Conservation (phyloP, 92 coral and sea anemone genomes). For the Plumapathes pennacea region DNA sequence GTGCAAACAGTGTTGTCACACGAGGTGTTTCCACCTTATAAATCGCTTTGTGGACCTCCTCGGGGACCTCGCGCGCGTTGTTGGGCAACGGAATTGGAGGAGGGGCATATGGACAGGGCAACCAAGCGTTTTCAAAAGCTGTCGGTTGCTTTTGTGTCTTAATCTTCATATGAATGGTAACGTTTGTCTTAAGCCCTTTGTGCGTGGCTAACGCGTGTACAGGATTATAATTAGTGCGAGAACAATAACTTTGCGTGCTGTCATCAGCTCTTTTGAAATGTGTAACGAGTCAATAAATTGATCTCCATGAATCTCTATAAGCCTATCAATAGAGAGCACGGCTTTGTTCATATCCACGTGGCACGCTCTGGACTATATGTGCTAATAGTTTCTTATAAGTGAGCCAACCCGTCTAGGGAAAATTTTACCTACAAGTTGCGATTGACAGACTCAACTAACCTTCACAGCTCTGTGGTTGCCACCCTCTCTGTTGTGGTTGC, state of each 20-base stretch:
- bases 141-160: conserved; percentile 77
- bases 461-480: too few species aligned
- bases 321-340: conserved; percentile 28
- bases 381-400: too few species aligned
- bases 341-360: conserved; percentile 42
- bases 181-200: conserved; percentile 65
- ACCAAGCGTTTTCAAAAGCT: conserved; percentile 48
- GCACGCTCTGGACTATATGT: too few species aligned
- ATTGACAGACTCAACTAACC: too few species aligned
- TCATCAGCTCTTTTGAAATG: conserved; percentile 36
- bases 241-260: conserved; percentile 79
- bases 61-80: conserved; percentile 81
- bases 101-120: conserved; percentile 58
- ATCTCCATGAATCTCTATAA: conserved; percentile 29
- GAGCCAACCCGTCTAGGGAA: too few species aligned
- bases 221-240: conserved; percentile 61
- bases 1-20: conserved; percentile 47
- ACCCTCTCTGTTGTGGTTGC: too few species aligned
- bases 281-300: conserved; percentile 60
- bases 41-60: conserved; percentile 73
- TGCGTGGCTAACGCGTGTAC: conserved; percentile 89
- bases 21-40: conserved; percentile 71
- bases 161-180: conserved; percentile 81
- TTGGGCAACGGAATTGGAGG: conserved; percentile 60
- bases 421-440: too few species aligned